These are phyloP conservation scores for Drosophila persimilis DNA, from an alignment of 1,140 invertebrate genomes.

Conservation along the genomic window DNA sequence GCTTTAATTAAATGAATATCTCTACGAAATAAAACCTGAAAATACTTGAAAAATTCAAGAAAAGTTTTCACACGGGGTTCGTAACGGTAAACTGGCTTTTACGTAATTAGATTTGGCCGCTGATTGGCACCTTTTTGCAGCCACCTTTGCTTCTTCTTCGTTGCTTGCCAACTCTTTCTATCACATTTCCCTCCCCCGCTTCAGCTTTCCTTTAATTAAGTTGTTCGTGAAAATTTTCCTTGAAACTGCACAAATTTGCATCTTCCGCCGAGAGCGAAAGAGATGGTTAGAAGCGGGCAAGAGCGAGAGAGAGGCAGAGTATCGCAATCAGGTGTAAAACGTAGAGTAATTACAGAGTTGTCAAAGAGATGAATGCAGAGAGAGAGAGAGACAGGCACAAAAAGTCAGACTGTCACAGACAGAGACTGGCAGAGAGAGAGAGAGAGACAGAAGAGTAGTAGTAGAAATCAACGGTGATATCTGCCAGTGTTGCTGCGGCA, in stretches of 20 bases:
- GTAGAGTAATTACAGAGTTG: conserved; percentile 57
- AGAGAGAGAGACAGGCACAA: background rate
- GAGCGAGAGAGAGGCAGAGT: background rate
- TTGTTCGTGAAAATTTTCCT: conserved; percentile 25
- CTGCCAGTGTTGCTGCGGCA: too few species aligned
- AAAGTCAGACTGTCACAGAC: background rate
- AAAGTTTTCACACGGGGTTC: too few species aligned
- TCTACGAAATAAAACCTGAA: background rate
- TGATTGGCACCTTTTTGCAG: conserved; percentile 26
- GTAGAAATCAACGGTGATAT: too few species aligned
- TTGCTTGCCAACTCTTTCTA: too few species aligned
- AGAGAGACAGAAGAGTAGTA: too few species aligned
- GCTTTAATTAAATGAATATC: conserved; percentile 44
- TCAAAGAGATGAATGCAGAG: background rate
- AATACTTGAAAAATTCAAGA: too few species aligned
- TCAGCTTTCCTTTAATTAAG: conserved; percentile 30
- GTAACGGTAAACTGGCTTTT: conserved; percentile 9
- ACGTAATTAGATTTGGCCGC: conserved; percentile 30
- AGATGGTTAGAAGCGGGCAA: conserved; percentile 11
- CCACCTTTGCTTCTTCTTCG: background rate
- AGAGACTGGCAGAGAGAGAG: background rate
- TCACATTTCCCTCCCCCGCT: background rate
- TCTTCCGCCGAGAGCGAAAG: conserved; percentile 11
- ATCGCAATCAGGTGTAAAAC: conserved; percentile 57
- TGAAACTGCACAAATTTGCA: conserved; percentile 44